Evolutionary conservation across 1,140 invertebrate species (phyloP), one percentile per base, ranked within the genome.

Genomic region (Chrysomallon squamiferum): DNA sequence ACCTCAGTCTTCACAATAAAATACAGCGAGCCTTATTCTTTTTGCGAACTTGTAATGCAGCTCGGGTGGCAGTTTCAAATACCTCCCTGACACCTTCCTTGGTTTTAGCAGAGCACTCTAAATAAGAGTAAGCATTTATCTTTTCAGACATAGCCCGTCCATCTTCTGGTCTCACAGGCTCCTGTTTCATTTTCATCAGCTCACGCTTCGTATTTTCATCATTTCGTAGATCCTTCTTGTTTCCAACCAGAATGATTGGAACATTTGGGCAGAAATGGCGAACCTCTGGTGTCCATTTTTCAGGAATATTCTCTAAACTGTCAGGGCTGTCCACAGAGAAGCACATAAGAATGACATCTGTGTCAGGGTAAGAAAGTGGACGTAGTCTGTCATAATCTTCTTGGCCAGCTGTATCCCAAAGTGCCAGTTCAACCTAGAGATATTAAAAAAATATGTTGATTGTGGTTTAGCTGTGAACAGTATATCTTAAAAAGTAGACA

Each of bases 391-490:
- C 95, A 79, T 97, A 97, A 87, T 97, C 95, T 88, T 99, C 97
- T 87, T 99, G 97, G 47, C 97, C 96, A 76, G 97, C 97, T 69
- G 97, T 99, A 90, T 99, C 97, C 96, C 96, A 99, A 76, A 99
- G 88, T 67, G 95, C 96, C 70, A 96, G 86, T 87, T 96, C 93
- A 72, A 96, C 93, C 91, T 92, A 69, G 33, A 74, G 68, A 20
- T 32, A 59, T 45, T 50, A 22, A 22, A 29, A 54, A 54, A 38
- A 15, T 38, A 38, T n/a, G n/a, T n/a, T n/a, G n/a, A n/a, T n/a
- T n/a, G n/a, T n/a, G n/a, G n/a, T n/a, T n/a, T n/a, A n/a, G n/a
- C n/a, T n/a, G n/a, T n/a, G n/a, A n/a, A n/a, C n/a, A n/a, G n/a
- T n/a, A n/a, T n/a, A n/a, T n/a, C n/a, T n/a, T n/a, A n/a, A n/a